Base-by-base conservation (phyloP, 2,888 invertebrate species). In the Entomobrya proxima region DNA sequence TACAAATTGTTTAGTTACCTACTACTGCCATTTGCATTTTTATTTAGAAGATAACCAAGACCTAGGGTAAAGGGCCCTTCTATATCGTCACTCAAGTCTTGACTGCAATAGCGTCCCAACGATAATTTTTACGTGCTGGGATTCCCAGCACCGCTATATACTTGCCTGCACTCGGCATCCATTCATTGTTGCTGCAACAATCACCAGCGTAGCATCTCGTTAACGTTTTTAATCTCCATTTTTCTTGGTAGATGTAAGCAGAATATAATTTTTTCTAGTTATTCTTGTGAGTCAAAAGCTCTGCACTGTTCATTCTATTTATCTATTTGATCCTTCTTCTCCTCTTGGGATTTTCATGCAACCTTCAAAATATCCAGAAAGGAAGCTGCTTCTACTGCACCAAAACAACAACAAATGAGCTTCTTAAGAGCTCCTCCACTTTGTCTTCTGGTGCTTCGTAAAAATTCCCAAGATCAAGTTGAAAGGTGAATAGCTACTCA, bases 321-420 rank as follows among this genome's bases (percentile, higher is more conserved):
- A 35, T 35, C 21, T 52, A 21, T 30, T n/a, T 30, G 13, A 13
- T 21, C 27, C 30, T 58, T 30, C 37, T 74, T 32, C 40, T 44
- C 18, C 55, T 37, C 74, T 52, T 80, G 58, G 85, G 85, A 52
- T 85, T 80, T 85, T 80, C 80, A 32, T 75, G 85, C 86, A 84
- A 86, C 87, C 87, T 87, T 87, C 87, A 87, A 67, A 87, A 87
- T 86, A 87, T 87, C 87, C 87, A 86, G 87, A 85, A 47, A 72
- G 77, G 44, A 72, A 77, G 72, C 37, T 27, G 76, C 44, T 52
- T 58, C 75, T 35, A 55, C 72, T 24, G 5, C n/a, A 44, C 72
- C n/a, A n/a, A n/a, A 40, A 52, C 52, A 32, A 30, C 50, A 32
- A 27, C 75, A 35, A 76, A 55, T 55, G 55, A 76, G 55, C 27